Evolutionary conservation across 2,888 invertebrate species (phyloP).

Genomic region (Chirona hameri): DNA sequence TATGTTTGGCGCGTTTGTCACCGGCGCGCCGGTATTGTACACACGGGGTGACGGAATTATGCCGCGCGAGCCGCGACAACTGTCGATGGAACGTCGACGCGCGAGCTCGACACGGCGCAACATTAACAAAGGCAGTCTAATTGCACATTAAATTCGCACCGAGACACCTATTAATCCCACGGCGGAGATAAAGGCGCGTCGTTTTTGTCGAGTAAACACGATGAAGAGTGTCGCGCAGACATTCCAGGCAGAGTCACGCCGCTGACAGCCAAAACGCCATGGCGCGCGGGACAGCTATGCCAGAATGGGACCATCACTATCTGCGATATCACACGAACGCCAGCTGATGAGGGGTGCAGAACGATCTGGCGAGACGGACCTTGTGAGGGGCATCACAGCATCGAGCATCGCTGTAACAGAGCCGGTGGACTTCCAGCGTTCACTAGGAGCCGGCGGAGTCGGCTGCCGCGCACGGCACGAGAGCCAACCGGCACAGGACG

Average conservation of each 20-base stretch:
- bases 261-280: background rate
- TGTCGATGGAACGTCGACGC: background rate
- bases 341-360: no score
- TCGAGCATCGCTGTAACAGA: background rate
- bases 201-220: background rate
- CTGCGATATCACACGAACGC: no score
- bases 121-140: conserved; percentile 26
- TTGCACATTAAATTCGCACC: conserved; percentile 24
- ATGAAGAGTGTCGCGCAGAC: background rate
- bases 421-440: no score
- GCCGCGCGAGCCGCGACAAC: background rate
- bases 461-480: no score
- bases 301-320: background rate
- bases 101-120: background rate
- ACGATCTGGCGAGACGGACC: no score
- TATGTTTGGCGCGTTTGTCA: conserved; percentile 1
- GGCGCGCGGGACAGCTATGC: background rate
- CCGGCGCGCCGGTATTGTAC: background rate
- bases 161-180: conserved; percentile 2
- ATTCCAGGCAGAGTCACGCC: background rate
- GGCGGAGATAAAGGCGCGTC: background rate
- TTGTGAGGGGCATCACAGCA: no score
- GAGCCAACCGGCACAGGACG: background rate
- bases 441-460: no score
- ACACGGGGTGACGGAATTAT: conserved; percentile 5